Base-by-base conservation (phyloP, 2,888 invertebrate genomes). In the Amorpha juglandis region DNA sequence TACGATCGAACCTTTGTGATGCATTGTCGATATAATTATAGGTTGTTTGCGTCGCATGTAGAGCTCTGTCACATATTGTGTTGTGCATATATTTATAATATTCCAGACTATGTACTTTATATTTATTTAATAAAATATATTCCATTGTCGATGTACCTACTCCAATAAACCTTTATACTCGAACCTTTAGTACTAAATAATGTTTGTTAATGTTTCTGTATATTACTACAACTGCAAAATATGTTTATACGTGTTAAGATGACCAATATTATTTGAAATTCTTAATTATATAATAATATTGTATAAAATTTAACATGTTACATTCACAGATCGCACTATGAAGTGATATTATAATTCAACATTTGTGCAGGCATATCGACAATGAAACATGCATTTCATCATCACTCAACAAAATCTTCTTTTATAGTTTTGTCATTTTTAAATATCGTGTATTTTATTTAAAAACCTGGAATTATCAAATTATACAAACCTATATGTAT, bases 1-100 rank as follows among this genome's bases (percentile, higher is more conserved):
- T 82, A 78, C 80, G 82, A 84, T 81, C 84, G 86, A 83, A 83
- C 83, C 81, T 86, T 84, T 84, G 86, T 87, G 86, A 86, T 85
- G 84, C 79, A 81, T 85, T 86, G 84, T 86, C 83, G 82, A 82
- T 86, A 83, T 82, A 80, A 76, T 81, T 84, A 81, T 84, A 86
- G 81, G 79, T 83, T 83, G 82, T 84, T 80, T 83, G 81, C 74
- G 74, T 78, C 76, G 77, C 76, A 75, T 80, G 71, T 77, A 77
- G 75, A 77, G n/a, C n/a, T n/a, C n/a, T 80, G 77, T 80, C 71
- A 77, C 82, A 80, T 82, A 81, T 80, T 85, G 82, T 88, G 81
- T 84, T 86, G 83, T 88, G 84, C 82, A 82, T 80, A 69, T 71
- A 72, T 79, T 70, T 71, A 69, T 69, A 64, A 62, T 70, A 69